Conservation (phyloP, 1,140 invertebrate species). For the Heterodera schachtii region DNA sequence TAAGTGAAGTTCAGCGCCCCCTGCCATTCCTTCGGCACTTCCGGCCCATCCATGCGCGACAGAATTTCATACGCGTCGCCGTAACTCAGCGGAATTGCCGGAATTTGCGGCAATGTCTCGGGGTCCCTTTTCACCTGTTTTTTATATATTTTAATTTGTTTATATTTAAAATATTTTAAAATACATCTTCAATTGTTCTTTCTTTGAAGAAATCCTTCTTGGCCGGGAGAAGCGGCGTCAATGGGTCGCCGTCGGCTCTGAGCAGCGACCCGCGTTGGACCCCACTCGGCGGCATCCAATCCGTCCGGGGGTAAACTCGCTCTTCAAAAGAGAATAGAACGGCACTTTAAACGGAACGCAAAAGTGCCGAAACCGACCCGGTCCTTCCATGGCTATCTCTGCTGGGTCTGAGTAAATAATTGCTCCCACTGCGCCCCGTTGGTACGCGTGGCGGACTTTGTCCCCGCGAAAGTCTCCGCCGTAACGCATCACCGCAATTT, state of each 20-base stretch:
- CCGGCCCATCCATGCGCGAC: conserved; percentile 47
- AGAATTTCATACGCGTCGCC: conserved; percentile 59
- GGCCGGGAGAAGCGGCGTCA: conserved; percentile 57
- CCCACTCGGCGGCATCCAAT: conserved; percentile 56
- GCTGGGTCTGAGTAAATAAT: conserved; percentile 62
- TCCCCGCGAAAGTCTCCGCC: conserved; percentile 54
- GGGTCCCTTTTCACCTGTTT: conserved; percentile 22
- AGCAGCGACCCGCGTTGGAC: conserved; percentile 58
- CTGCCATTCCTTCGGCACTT: conserved; percentile 50
- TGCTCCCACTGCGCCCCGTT: conserved; percentile 57
- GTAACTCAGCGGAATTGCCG: conserved; percentile 61
- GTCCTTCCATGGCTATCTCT: conserved; percentile 57
- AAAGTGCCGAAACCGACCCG: conserved; percentile 4
- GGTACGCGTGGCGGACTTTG: conserved; percentile 52
- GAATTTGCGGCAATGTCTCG: conserved; percentile 54
- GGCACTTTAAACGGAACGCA: not conserved
- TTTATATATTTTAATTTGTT: not conserved
- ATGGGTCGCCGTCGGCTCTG: conserved; percentile 54
- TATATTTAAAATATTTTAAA: not conserved
- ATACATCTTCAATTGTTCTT: conserved; percentile 52
- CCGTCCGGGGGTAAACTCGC: conserved; percentile 55
- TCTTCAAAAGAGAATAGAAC: not conserved
- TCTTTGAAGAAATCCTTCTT: conserved; percentile 46
- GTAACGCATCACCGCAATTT: conserved; percentile 60
- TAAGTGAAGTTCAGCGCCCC: conserved; percentile 65